These are phyloP conservation scores for Petrocephalus zakoni DNA, from an alignment of 2,113 vertebrate species.

Conservation along the genomic window DNA sequence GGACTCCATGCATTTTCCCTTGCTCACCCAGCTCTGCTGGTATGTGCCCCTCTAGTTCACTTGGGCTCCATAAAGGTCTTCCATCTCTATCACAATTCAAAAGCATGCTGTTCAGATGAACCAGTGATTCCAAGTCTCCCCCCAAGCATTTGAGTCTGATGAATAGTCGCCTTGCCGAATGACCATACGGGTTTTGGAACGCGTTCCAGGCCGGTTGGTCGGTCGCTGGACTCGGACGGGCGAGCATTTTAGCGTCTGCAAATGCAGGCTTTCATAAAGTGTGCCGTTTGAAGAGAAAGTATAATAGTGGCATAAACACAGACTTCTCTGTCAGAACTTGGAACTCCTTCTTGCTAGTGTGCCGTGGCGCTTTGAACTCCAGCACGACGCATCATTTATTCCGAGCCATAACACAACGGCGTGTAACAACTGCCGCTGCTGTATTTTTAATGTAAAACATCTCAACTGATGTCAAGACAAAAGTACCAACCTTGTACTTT, in stretches of 20 bases:
- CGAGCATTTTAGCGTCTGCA: background rate
- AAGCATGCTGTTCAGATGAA: background rate
- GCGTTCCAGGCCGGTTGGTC: background rate
- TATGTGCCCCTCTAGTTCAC: background rate
- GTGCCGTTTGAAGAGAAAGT: background rate
- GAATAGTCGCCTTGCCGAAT: background rate
- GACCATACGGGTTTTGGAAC: background rate
- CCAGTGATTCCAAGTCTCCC: background rate
- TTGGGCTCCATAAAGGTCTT: background rate
- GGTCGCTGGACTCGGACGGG: background rate
- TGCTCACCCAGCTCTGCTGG: background rate
- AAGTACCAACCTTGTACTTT: slow-evolving; percentile 15
- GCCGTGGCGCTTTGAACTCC: background rate
- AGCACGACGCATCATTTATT: background rate
- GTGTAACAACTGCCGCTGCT: background rate
- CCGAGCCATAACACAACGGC: background rate
- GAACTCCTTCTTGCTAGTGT: background rate
- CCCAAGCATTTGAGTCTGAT: background rate
- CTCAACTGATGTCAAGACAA: slow-evolving; percentile 13
- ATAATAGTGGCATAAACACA: background rate
- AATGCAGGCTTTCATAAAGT: background rate
- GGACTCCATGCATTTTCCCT: background rate
- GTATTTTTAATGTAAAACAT: slow-evolving; percentile 10
- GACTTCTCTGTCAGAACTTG: background rate
- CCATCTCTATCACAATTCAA: background rate